Evolutionary conservation across 2,888 invertebrate species (phyloP), one percentile per base, ranked within the genome.

Genomic region (Blera fallax): DNA sequence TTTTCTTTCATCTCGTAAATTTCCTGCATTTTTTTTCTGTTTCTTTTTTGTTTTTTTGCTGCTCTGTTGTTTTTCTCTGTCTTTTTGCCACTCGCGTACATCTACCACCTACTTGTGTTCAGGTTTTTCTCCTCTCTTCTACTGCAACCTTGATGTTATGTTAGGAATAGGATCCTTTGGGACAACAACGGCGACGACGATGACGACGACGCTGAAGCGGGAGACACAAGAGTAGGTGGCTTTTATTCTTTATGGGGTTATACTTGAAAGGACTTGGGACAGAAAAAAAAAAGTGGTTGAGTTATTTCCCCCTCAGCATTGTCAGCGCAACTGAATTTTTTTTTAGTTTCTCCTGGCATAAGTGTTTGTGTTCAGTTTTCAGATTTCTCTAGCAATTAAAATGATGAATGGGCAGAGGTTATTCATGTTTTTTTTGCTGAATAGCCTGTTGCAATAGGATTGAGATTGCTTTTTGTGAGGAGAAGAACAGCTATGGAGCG

Each of bases 351-450:
- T 56, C 48, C 40, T 32, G 10, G 43, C 18, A 27, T 8, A 54
- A 62, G 78, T 64, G 64, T 74, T 74, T 84, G 79, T 78, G 79
- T 50, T 79, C 50, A 69, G 50, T 52, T 84, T 77, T 72, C 72
- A 62, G 48, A 81, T 60, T 81, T 76, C 60, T 76, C 8, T 32
- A 27, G 85, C 85, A 85, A 85, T 85, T 85, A 85, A 85, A 72
- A 81, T 85, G 85, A 85, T 85, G 81, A 85, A 85, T 85, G 76
- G 60, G 43, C 29, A 24, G 56, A 77, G 72, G 80, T 76, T 77
- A 54, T 81, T 24, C 37, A 18, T 56, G 52, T 60, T 29, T 62
- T 18, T 37, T 37, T 43, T 60, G 37, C 14, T 58, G 50, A 77
- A 72, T 60, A 72, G 65, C 62, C 77, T 81, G 76, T 81, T 85